A percentile compares a stretch with the other conserved stretches of the same genome.
Conservation (phyloP, 2,888 invertebrate genomes). For the Galeopsomyia nigrocyanea region DNA sequence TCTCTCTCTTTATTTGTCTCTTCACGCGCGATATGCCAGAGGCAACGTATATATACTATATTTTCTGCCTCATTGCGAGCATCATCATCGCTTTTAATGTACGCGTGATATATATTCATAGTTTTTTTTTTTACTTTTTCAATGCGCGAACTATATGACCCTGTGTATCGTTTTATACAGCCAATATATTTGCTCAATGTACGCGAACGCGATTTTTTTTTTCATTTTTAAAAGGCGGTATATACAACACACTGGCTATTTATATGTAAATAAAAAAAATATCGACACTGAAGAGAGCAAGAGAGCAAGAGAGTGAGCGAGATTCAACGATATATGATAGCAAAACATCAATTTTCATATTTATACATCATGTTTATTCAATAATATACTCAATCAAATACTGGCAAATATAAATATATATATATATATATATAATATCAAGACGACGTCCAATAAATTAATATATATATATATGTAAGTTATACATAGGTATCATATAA, state of each 20-base stretch:
- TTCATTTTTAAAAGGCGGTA: no score
- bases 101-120: not conserved
- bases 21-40: no score
- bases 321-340: conserved; percentile 62
- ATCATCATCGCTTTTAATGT: no score
- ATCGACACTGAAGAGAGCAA: conserved; percentile 59
- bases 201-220: no score
- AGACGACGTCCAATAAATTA: conserved; percentile 20
- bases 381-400: conserved; percentile 31
- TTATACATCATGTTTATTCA: conserved; percentile 23
- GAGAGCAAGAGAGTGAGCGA: no score
- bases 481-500: conserved; percentile 52
- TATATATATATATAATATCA: conserved; percentile 39
- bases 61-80: no score
- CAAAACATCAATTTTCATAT: conserved; percentile 59
- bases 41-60: no score
- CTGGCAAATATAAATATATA: conserved; percentile 41
- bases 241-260: conserved; percentile 55
- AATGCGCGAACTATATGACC: conserved; percentile 2
- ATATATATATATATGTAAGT: conserved; percentile 22
- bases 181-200: conserved; percentile 54
- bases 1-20: no score
- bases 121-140: conserved; percentile 38
- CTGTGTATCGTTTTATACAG: conserved; percentile 50
- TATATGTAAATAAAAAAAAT: conserved; percentile 48